phyloP scores from a whole-genome alignment of 1,140 invertebrate species.

The Oscheius sp. region DNA sequence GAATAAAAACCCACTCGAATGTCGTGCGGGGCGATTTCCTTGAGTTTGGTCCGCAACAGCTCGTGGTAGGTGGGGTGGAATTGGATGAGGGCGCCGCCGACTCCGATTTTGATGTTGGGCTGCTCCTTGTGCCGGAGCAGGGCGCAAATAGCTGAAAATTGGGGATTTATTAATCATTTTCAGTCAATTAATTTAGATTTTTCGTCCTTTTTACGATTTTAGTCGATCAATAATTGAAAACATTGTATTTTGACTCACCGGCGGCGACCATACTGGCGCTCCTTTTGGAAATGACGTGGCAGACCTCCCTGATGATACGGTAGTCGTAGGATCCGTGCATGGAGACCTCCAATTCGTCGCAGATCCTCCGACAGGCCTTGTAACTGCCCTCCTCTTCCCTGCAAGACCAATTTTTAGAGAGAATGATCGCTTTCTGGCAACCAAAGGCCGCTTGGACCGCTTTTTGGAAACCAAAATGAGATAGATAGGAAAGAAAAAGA shows the following conservation, averaged over 20 bases:
- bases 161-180: background rate
- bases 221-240: conserved; percentile 17
- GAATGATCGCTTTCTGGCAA: conserved; percentile 18
- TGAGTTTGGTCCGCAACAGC: conserved; percentile 51
- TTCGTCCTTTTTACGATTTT: background rate
- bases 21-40: conserved; percentile 50
- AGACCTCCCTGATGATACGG: conserved; percentile 54
- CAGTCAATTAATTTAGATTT: background rate
- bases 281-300: conserved; percentile 53
- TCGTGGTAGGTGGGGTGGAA: conserved; percentile 60
- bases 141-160: conserved; percentile 54
- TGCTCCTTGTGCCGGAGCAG: conserved; percentile 54
- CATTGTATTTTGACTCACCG: conserved; percentile 35
- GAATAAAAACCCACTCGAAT: conserved; percentile 46
- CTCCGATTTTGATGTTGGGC: conserved; percentile 53
- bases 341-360: conserved; percentile 58
- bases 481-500: background rate
- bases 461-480: too few relatives aligned
- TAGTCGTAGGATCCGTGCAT: conserved; percentile 58
- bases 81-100: conserved; percentile 59
- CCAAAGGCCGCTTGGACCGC: too few relatives aligned
- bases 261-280: conserved; percentile 59
- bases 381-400: conserved; percentile 55
- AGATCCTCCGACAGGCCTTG: conserved; percentile 57
- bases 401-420: background rate